These are phyloP conservation scores for Syngnathus typhle DNA, from an alignment of 2,113 vertebrate species.

Conservation along the genomic window DNA sequence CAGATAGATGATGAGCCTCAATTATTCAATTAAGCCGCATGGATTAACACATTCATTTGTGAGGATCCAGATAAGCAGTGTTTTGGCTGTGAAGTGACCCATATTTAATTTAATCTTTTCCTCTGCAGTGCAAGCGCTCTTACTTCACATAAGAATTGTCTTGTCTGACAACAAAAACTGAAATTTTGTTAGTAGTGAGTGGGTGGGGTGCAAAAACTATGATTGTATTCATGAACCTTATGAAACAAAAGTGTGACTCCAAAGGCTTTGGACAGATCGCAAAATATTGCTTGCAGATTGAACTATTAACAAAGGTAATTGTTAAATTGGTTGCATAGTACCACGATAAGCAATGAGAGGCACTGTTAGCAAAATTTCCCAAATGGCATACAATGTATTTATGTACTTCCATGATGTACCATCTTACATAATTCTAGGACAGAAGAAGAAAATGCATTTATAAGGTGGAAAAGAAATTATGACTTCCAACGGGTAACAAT, in stretches of 20 bases:
- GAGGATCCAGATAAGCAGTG: conserved; percentile 54
- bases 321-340: background rate
- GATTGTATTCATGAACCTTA: background rate
- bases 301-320: background rate
- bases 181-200: background rate
- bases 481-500: background rate
- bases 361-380: conserved; percentile 22
- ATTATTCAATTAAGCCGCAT: conserved; percentile 44
- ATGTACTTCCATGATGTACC: background rate
- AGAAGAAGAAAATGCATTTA: conserved; percentile 1
- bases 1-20: conserved; percentile 25
- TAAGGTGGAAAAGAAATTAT: background rate
- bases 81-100: conserved; percentile 53
- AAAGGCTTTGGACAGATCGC: background rate
- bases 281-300: background rate
- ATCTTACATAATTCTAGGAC: background rate
- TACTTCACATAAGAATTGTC: conserved; percentile 14
- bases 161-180: background rate
- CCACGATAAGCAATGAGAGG: background rate
- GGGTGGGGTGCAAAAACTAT: background rate
- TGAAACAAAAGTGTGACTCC: background rate
- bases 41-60: conserved; percentile 44
- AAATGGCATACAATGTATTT: conserved; percentile 3
- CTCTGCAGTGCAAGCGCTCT: conserved; percentile 7
- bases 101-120: conserved; percentile 47